phyloP scores from a whole-genome alignment of 2,797 vertebrate species.

The Sardinella longiceps region DNA sequence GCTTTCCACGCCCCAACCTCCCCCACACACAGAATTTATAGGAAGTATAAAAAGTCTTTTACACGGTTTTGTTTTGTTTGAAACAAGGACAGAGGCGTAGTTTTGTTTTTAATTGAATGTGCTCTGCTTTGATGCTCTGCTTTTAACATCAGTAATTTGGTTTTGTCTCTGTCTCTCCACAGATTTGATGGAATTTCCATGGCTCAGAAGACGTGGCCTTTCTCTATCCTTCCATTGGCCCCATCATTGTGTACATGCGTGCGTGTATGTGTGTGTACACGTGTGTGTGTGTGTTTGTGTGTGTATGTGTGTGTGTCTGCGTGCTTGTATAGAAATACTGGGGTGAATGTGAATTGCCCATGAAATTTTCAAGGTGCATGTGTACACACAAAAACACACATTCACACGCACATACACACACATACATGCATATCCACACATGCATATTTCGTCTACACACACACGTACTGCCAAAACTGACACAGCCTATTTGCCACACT shows the following conservation, averaged over 20 bases:
- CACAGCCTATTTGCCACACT: conserved; percentile 79
- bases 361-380: conserved; percentile 48
- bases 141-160: conserved; percentile 1
- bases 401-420: conserved; percentile 65
- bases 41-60: not conserved
- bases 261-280: conserved; percentile 38
- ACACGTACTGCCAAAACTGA: conserved; percentile 85
- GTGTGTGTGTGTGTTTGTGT: conserved; percentile 37
- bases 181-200: conserved; percentile 74
- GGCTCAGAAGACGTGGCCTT: conserved; percentile 85
- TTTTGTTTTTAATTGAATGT: not conserved
- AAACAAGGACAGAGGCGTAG: not conserved
- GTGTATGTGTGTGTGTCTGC: conserved; percentile 36
- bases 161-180: conserved; percentile 53
- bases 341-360: conserved; percentile 67
- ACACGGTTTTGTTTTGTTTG: not conserved
- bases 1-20: no score
- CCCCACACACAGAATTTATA: not conserved
- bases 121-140: not conserved
- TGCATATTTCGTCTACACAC: conserved; percentile 50
- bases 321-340: conserved; percentile 58
- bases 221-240: conserved; percentile 80
- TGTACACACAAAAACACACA: conserved; percentile 72
- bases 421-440: conserved; percentile 71
- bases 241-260: conserved; percentile 64